Evolutionary conservation across 2,888 invertebrate species (phyloP).

Genomic region (Villa cingulata): DNA sequence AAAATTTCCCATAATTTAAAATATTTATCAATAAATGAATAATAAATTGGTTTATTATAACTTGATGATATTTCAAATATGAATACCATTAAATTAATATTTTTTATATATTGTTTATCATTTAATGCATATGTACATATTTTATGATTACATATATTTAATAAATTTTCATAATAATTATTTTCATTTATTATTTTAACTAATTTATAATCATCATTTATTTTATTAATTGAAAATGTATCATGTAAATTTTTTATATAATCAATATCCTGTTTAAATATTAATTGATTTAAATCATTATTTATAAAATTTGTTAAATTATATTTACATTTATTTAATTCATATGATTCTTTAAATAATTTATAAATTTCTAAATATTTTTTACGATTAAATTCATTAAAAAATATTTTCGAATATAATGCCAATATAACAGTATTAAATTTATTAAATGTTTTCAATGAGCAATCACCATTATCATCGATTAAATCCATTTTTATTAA

Average conservation of each 20-base stretch:
- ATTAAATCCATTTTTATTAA: background rate
- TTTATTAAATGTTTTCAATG: background rate
- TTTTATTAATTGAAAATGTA: background rate
- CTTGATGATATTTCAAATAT: background rate
- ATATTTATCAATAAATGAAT: background rate
- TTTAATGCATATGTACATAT: background rate
- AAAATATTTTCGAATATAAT: background rate
- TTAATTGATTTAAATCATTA: background rate
- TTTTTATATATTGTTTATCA: background rate
- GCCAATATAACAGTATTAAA: background rate
- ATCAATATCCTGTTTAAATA: background rate
- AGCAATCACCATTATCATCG: background rate
- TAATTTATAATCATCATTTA: background rate
- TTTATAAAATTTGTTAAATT: background rate
- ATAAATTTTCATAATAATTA: background rate
- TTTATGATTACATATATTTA: background rate
- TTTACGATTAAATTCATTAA: background rate
- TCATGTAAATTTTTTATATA: background rate
- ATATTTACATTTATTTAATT: background rate
- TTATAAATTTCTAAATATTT: background rate
- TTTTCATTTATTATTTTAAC: background rate
- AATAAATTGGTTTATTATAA: background rate
- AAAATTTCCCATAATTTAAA: background rate
- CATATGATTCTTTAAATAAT: background rate
- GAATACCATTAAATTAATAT: background rate